Conservation (phyloP, 2,113 vertebrate species). For the Odontophorus gujanensis region DNA sequence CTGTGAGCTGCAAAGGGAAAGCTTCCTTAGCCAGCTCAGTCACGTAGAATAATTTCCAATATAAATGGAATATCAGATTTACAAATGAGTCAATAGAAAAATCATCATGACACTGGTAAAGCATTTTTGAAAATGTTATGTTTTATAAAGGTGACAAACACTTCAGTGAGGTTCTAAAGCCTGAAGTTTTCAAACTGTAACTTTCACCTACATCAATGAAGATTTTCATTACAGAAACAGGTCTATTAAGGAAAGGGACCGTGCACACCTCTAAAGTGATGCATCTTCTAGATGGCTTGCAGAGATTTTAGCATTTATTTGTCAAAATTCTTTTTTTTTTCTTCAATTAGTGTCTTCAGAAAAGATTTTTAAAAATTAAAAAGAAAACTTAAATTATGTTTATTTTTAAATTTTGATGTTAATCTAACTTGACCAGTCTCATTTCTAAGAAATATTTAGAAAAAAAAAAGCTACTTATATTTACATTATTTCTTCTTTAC, state of each 20-base stretch:
- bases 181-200: not conserved
- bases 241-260: not conserved
- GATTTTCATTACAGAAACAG: not conserved
- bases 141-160: not conserved
- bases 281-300: not conserved
- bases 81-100: not conserved
- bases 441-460: not conserved
- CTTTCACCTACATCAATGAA: not conserved
- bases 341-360: not conserved
- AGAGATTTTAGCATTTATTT: not conserved
- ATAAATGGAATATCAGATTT: not conserved
- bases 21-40: not conserved
- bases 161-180: not conserved
- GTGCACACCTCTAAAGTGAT: accelerated
- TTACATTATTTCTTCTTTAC: not conserved
- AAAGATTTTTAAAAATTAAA: not conserved
- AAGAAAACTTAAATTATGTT: too few species aligned
- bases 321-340: not conserved
- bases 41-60: not conserved
- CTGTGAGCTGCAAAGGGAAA: not conserved
- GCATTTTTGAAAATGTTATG: not conserved
- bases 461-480: not conserved
- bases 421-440: not conserved
- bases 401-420: not conserved
- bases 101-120: not conserved